Percentiles rank a stretch among this genome's conserved stretches.
Evolutionary conservation across 2,797 vertebrate species (phyloP).

Genomic region (Steatocranus sp.): DNA sequence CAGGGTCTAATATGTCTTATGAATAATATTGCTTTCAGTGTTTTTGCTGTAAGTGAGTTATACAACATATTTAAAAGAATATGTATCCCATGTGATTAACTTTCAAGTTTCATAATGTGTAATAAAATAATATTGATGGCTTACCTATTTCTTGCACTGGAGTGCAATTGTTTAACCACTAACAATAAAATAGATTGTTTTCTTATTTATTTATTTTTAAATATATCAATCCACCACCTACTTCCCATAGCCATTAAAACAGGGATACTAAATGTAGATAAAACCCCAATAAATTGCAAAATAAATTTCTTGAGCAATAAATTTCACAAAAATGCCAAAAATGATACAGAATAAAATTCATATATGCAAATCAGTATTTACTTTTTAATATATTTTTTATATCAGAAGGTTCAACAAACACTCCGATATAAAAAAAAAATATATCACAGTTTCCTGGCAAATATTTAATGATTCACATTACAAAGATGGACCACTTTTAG

Average conservation of each 20-base stretch:
- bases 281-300: background rate
- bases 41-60: constrained; percentile 19
- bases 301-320: background rate
- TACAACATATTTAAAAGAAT: constrained; percentile 14
- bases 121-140: constrained; percentile 3
- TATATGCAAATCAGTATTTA: background rate
- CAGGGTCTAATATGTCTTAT: constrained; percentile 25
- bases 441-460: background rate
- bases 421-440: background rate
- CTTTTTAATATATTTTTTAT: background rate
- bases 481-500: background rate
- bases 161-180: background rate
- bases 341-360: background rate
- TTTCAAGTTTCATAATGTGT: constrained; percentile 12
- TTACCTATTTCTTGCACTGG: background rate
- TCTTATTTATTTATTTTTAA: accelerated
- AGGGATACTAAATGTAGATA: background rate
- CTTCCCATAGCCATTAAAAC: background rate
- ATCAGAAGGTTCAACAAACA: background rate
- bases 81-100: background rate
- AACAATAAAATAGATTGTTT: background rate
- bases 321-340: background rate
- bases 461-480: background rate
- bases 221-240: background rate
- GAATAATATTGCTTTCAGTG: constrained; percentile 28